phyloP scores from a whole-genome alignment of 2,113 vertebrate species.

The Pithys albifrons region DNA sequence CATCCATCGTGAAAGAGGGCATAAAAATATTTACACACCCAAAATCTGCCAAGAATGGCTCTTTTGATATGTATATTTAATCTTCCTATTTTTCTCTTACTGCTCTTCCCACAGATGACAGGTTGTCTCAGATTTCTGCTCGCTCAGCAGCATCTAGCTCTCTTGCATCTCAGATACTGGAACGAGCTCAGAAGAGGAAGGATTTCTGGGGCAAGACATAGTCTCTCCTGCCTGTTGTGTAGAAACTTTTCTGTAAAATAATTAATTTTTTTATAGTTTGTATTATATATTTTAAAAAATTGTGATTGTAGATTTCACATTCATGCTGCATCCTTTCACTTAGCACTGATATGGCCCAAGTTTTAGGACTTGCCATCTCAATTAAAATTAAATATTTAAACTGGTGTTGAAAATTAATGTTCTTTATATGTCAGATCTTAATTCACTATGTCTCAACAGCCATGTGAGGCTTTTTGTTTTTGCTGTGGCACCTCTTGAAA shows the following conservation, averaged over 20 bases:
- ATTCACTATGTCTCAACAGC: neutral
- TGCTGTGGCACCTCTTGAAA: neutral
- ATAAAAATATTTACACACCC: neutral
- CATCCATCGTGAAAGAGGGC: neutral
- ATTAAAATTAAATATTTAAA: neutral
- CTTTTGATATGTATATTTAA: neutral
- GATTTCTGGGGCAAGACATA: constrained; percentile 84
- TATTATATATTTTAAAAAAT: neutral
- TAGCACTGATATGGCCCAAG: neutral
- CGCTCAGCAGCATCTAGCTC: constrained; percentile 83
- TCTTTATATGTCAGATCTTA: neutral
- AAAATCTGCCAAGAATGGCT: neutral
- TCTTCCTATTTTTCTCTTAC: neutral
- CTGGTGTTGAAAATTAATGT: neutral
- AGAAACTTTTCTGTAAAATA: neutral
- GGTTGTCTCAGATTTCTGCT: constrained; percentile 85
- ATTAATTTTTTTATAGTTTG: neutral
- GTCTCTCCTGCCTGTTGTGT: neutral
- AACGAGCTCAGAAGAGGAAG: constrained; percentile 83
- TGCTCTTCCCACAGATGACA: constrained; percentile 74
- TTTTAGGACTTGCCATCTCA: neutral
- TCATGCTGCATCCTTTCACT: neutral
- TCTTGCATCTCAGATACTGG: constrained; percentile 80
- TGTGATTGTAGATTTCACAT: neutral
- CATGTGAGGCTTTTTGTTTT: neutral